These are phyloP conservation scores for Drusus annulatus DNA, from an alignment of 1,140 invertebrate genomes.

Conservation along the genomic window DNA sequence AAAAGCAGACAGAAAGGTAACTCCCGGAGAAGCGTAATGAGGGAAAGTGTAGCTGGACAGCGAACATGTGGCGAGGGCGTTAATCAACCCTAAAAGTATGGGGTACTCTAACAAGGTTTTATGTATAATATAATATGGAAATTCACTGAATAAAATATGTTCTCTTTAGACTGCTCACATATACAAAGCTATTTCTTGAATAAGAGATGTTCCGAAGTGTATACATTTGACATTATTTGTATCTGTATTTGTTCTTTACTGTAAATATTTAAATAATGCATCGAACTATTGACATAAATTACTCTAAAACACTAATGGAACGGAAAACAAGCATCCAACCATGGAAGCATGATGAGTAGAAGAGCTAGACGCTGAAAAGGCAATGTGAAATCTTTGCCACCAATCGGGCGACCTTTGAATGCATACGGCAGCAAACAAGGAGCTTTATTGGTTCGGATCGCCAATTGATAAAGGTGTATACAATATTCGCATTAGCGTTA, in stretches of 20 bases:
- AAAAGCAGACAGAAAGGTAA: constrained; percentile 19
- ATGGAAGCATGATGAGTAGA: too few species aligned
- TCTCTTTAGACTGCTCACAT: too few species aligned
- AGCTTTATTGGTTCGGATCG: constrained; percentile 40
- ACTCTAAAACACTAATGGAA: too few species aligned
- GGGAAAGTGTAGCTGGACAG: constrained; percentile 6
- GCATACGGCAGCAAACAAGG: constrained; percentile 5
- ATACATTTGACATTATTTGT: too few species aligned
- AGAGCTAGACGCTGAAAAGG: neutral
- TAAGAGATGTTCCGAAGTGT: too few species aligned
- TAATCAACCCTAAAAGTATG: neutral
- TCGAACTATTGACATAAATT: too few species aligned
- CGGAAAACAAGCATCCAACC: too few species aligned
- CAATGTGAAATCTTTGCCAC: constrained; percentile 25
- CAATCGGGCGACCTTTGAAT: constrained; percentile 29
- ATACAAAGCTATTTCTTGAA: too few species aligned
- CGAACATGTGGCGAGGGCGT: neutral
- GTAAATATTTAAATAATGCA: too few species aligned
- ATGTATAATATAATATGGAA: too few species aligned
- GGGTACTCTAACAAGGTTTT: neutral
- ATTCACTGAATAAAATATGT: too few species aligned
- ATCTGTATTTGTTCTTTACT: too few species aligned
- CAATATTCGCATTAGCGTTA: constrained; percentile 39
- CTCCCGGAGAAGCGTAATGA: constrained; percentile 21
- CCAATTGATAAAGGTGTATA: constrained; percentile 40